Percentiles rank a stretch among this genome's conserved stretches.
These are phyloP conservation scores for Bombus sylvicola DNA, from an alignment of 1,140 invertebrate genomes.

Conservation along the genomic window DNA sequence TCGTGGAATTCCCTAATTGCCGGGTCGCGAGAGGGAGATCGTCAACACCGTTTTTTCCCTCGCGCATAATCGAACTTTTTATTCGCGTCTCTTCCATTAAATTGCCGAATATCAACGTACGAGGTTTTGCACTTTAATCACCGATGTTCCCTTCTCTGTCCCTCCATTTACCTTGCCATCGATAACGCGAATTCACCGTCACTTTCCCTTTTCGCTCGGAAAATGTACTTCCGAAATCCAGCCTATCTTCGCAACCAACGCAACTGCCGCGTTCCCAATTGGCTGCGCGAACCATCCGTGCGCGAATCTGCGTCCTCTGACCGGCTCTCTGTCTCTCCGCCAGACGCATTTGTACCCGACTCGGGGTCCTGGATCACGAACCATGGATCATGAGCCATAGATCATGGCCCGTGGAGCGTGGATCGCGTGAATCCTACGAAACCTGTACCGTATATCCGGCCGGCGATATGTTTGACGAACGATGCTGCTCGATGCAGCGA, in stretches of 20 bases:
- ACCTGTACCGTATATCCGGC: background rate
- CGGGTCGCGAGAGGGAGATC: background rate
- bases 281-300: too few species aligned
- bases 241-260: too few species aligned
- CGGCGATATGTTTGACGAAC: background rate
- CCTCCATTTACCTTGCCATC: conserved; percentile 54
- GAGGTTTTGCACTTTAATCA: conserved; percentile 68
- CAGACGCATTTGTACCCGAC: background rate
- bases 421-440: background rate
- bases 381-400: too few species aligned
- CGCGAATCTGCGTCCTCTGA: background rate
- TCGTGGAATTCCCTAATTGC: conserved; percentile 2
- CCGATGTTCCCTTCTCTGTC: conserved; percentile 27
- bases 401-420: too few species aligned
- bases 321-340: background rate
- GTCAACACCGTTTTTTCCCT: background rate
- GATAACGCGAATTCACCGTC: conserved; percentile 60
- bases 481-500: background rate
- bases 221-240: conserved; percentile 26
- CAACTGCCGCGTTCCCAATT: background rate
- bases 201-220: conserved; percentile 50
- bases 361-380: too few species aligned
- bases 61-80: conserved; percentile 14
- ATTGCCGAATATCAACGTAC: conserved; percentile 63
- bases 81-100: conserved; percentile 32